Percentiles rank a stretch among this genome's conserved stretches.
phyloP scores from a whole-genome alignment of 2,888 invertebrate genomes.

The Agrilus cyanescens region DNA sequence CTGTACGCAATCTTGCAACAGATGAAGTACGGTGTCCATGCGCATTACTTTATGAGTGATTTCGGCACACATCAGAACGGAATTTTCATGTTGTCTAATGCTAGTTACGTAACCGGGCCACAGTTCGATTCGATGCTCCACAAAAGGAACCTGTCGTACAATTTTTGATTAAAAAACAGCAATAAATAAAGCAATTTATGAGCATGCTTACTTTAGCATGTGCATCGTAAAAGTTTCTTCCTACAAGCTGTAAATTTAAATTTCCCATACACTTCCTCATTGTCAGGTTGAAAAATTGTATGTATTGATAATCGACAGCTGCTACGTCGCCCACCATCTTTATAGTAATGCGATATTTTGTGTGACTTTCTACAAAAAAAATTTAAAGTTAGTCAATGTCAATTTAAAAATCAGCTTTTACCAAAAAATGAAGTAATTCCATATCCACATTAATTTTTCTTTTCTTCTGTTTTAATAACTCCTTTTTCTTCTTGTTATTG shows the following conservation, averaged over 20 bases:
- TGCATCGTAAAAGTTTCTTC: constrained; percentile 63
- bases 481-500: too few relatives aligned
- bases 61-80: constrained; percentile 67
- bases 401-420: too few relatives aligned
- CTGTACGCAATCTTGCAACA: constrained; percentile 42
- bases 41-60: constrained; percentile 76
- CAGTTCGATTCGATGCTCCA: constrained; percentile 53
- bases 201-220: constrained; percentile 50
- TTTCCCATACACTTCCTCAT: constrained; percentile 54
- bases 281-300: constrained; percentile 69
- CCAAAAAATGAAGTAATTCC: too few relatives aligned
- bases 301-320: constrained; percentile 53
- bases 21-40: constrained; percentile 57
- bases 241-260: constrained; percentile 55
- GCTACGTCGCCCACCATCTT: constrained; percentile 50
- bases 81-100: constrained; percentile 68
- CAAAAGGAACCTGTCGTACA: constrained; percentile 44
- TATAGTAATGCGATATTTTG: constrained; percentile 43
- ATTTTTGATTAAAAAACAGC: too few relatives aligned
- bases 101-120: constrained; percentile 83
- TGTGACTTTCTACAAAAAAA: constrained; percentile 34
- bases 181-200: too few relatives aligned
- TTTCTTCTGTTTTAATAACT: too few relatives aligned
- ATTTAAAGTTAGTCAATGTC: too few relatives aligned
- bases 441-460: too few relatives aligned